These are phyloP conservation scores for Rhagologus leucostigma DNA, from an alignment of 2,113 vertebrate species.

Conservation along the genomic window DNA sequence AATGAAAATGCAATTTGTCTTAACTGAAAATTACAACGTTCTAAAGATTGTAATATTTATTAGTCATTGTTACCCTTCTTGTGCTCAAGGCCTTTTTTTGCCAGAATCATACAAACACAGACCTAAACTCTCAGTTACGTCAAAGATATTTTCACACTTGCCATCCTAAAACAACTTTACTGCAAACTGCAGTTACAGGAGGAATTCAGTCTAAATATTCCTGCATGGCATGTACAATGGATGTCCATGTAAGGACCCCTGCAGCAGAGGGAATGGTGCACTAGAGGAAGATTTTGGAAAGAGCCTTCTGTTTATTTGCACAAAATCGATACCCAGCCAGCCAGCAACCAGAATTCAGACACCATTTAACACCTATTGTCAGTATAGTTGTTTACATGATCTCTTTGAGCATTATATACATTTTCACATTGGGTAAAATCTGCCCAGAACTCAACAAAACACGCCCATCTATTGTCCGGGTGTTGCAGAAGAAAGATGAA, in stretches of 20 bases:
- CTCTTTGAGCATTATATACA: background rate
- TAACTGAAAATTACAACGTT: background rate
- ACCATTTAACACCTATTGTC: background rate
- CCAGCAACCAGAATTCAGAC: background rate
- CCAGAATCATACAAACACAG: background rate
- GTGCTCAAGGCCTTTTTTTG: background rate
- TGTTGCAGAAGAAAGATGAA: background rate
- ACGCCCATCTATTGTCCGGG: background rate
- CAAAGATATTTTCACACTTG: background rate
- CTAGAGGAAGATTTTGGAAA: background rate
- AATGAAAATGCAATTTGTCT: background rate
- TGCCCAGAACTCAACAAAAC: background rate
- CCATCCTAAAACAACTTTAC: background rate
- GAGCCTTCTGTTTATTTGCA: background rate
- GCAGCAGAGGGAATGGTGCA: background rate
- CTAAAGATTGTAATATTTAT: background rate
- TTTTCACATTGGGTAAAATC: background rate
- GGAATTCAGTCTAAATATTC: background rate
- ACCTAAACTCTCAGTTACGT: background rate
- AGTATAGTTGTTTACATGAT: background rate
- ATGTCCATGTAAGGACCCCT: fast-evolving
- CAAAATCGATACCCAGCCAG: background rate
- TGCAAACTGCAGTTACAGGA: background rate
- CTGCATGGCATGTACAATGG: fast-evolving
- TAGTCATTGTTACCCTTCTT: background rate